Conservation (phyloP, 2,797 vertebrate genomes). For the Rhinophrynus dorsalis region DNA sequence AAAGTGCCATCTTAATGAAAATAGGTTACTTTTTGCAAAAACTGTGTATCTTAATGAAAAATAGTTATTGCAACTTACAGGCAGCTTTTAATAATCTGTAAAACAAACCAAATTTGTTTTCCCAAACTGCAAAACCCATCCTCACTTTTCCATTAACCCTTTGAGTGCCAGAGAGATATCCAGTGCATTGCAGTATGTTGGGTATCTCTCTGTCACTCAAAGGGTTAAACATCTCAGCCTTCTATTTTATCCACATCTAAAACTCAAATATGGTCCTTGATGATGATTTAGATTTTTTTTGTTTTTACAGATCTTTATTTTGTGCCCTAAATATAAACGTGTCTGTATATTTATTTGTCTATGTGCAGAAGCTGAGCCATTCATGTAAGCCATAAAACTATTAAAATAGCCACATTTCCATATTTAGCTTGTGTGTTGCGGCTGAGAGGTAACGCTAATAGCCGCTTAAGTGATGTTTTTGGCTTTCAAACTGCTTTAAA, state of each 20-base stretch:
- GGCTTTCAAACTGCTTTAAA: slow-evolving; percentile 56
- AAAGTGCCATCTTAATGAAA: too few species aligned
- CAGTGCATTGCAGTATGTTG: too few species aligned
- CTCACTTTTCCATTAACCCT: too few species aligned
- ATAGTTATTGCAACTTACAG: too few species aligned
- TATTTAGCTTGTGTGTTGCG: slow-evolving; percentile 58
- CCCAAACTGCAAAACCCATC: too few species aligned
- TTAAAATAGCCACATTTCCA: slow-evolving; percentile 63
- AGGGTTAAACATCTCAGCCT: too few species aligned
- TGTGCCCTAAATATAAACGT: slow-evolving; percentile 20
- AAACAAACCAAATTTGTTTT: too few species aligned
- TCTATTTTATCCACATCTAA: not conserved
- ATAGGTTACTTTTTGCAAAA: too few species aligned
- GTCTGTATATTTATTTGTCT: slow-evolving; percentile 43
- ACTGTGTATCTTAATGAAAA: too few species aligned
- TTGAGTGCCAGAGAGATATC: too few species aligned
- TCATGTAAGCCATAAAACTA: slow-evolving; percentile 58
- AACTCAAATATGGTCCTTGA: not conserved
- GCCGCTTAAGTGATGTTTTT: slow-evolving; percentile 61
- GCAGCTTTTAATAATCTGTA: too few species aligned
- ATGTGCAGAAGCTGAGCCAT: slow-evolving; percentile 54
- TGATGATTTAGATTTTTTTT: not conserved
- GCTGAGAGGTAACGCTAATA: slow-evolving; percentile 53
- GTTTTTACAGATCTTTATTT: not conserved
- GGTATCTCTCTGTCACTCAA: too few species aligned